Percentiles rank a stretch among this genome's conserved stretches.
Evolutionary conservation across 2,888 invertebrate genomes (phyloP).

Genomic region (Spodoptera picta): DNA sequence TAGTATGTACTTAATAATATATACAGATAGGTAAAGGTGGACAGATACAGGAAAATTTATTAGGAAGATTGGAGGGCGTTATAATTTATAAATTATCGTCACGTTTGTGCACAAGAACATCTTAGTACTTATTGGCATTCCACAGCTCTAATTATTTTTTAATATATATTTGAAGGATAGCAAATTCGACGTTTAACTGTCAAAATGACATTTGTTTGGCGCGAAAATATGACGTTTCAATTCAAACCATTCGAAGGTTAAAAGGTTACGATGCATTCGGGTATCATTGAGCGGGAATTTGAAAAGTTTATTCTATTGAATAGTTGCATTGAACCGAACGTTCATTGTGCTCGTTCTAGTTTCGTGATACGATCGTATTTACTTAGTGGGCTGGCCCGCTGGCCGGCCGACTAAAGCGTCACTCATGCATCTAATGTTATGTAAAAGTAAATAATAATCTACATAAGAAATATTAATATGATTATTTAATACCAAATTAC

Average conservation of each 20-base stretch:
- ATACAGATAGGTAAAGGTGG: no score
- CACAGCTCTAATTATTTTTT: no score
- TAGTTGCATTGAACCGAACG: slow-evolving; percentile 46
- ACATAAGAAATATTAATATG: background rate
- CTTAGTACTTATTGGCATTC: no score
- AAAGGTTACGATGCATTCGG: slow-evolving; percentile 49
- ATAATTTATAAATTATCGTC: background rate
- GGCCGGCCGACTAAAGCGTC: slow-evolving; percentile 18
- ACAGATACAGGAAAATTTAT: slow-evolving; percentile 20
- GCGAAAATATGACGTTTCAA: slow-evolving; percentile 12
- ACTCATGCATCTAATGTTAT: slow-evolving; percentile 24
- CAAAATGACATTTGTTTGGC: no score
- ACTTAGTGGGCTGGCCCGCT: slow-evolving; percentile 32
- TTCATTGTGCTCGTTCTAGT: slow-evolving; percentile 49
- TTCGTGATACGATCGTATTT: slow-evolving; percentile 46
- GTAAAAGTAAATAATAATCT: slow-evolving; percentile 15
- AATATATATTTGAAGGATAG: no score
- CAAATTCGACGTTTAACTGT: no score
- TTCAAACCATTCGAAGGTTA: slow-evolving; percentile 35
- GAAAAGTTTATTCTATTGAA: slow-evolving; percentile 48
- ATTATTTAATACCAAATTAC: background rate
- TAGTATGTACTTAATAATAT: slow-evolving; percentile 1
- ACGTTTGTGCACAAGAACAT: background rate
- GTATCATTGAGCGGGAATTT: slow-evolving; percentile 46
- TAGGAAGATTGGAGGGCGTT: background rate